Percentiles rank a stretch among this genome's conserved stretches.
phyloP scores from a whole-genome alignment of 2,888 invertebrate genomes.

The Trichopoda pennipes region DNA sequence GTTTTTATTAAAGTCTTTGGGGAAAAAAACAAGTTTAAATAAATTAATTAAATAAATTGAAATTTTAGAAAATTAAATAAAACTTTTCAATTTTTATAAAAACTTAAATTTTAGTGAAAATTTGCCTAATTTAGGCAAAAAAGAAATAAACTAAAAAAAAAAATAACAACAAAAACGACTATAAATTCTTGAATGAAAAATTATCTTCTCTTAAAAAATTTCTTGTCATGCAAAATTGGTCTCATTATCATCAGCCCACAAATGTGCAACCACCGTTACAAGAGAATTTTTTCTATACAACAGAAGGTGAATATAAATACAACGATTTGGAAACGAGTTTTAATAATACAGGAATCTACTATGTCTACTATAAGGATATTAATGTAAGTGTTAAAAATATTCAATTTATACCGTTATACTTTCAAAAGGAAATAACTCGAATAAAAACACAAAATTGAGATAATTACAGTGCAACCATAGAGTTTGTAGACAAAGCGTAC shows the following conservation, averaged over 20 bases:
- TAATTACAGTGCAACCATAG: no score
- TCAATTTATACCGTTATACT: neutral
- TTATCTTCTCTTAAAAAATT: neutral
- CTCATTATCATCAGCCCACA: slow-evolving; percentile 52
- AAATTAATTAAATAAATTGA: no score
- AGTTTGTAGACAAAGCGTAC: no score
- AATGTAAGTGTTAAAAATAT: slow-evolving; percentile 75
- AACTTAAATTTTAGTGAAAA: no score
- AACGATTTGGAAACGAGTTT: slow-evolving; percentile 65
- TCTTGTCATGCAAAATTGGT: slow-evolving; percentile 64
- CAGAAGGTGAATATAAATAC: slow-evolving; percentile 63
- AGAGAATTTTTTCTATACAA: slow-evolving; percentile 60
- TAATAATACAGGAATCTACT: slow-evolving; percentile 73
- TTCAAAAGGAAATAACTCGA: no score
- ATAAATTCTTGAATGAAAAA: neutral
- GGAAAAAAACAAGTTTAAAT: no score
- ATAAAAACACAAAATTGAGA: no score
- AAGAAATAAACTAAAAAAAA: no score
- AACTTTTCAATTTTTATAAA: no score
- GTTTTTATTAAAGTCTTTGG: no score
- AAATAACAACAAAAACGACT: neutral
- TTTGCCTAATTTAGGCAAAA: no score
- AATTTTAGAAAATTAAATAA: no score
- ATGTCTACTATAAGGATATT: slow-evolving; percentile 79
- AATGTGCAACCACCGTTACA: slow-evolving; percentile 69